Evolutionary conservation across 2,888 invertebrate genomes (phyloP), one percentile per base, ranked within the genome.

Genomic region (Andricus curvator): DNA sequence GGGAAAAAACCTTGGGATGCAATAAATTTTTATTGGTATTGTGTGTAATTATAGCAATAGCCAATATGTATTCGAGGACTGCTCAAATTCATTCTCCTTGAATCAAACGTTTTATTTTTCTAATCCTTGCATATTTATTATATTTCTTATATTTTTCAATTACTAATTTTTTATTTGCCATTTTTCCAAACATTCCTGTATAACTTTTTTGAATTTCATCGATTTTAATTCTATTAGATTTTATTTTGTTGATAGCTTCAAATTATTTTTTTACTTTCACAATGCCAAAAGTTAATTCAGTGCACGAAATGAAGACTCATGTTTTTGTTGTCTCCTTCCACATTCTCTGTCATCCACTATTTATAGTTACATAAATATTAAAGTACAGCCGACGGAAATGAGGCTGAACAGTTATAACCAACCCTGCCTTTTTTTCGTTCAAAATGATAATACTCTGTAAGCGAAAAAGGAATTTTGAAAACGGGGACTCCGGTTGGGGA

Each of bases 281-380:
- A 74, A 74, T 68, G 17, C 48, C 44, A 33, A 74, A 56, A 70
- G n/a, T n/a, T 74, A 74, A 70, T 70, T 70, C 29, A 70, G 29
- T 20, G n/a, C 48, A 51, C 29, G 29, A 74, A 74, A 74, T 74
- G 56, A 74, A 74, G 56, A 56, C 56, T 74, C 33, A 37, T 74
- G 56, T 37, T 56, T 56, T 74, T 74, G 56, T 74, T 74, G 33
- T 74, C 56, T 37, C n/a, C 56, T 74, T 74, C 74, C 56, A 74
- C 56, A 56, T 74, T 74, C 56, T 29, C 56, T 74, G 74, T 74
- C 74, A 74, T 74, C 74, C 56, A 60, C 56, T 74, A 74, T 74
- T 74, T 74, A 74, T 74, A 74, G 74, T 74, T 74, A 74, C 74
- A 37, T 74, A 74, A 74, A 60, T 74, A 74, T 74, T 56, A 74